Base-by-base conservation (phyloP, 2,113 vertebrate genomes). In the Eubucco bourcierii region DNA sequence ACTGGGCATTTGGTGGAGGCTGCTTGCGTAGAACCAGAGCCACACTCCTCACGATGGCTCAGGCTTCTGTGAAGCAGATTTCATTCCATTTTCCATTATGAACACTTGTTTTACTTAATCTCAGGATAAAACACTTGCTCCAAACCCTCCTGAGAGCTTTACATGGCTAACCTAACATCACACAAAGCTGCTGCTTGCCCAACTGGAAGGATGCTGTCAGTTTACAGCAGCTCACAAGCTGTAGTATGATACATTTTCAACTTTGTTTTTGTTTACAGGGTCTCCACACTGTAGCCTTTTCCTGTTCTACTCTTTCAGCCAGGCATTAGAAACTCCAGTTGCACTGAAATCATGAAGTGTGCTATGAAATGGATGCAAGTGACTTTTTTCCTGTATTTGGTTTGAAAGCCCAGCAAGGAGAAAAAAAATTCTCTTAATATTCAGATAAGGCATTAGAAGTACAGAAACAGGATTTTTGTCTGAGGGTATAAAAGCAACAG, bases 11-110 rank as follows among this genome's bases (percentile, higher is more conserved):
- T 67, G 53, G 64, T 79, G 74, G 33, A 71, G 19, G 46, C n/a
- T 15, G 28, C 73, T 78, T 6, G 2, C 2, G 20, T 2, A 77
- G n/a, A 90, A 25, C 20, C 16, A 77, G 28, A 80, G 68, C 10
- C 37, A 71, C 23, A 5, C 3, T 68, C 27, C 25, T 64, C 10
- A 1, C 1, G 24, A 41, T 0, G 0, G 39, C 25, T 56, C 4
- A 71, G 24, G 18, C 15, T 75, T 90, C 55, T 61, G 24, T 46
- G 33, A 88, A 33, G 65, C 25, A 60, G 29, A 74, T 66, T 78
- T 5, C 37, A 64, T 52, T 50, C 17, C 17, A 61, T 50, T 89
- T 58, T 68, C 4, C 10, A 28, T 29, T 24, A 46, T 2, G 6
- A 60, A 53, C 20, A 76, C 10, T 10, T 10, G 16, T 55, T 84